Percentiles rank a stretch among this genome's conserved stretches.
Evolutionary conservation across 2,888 invertebrate genomes (phyloP).

Genomic region (Drosophila melanosoma): DNA sequence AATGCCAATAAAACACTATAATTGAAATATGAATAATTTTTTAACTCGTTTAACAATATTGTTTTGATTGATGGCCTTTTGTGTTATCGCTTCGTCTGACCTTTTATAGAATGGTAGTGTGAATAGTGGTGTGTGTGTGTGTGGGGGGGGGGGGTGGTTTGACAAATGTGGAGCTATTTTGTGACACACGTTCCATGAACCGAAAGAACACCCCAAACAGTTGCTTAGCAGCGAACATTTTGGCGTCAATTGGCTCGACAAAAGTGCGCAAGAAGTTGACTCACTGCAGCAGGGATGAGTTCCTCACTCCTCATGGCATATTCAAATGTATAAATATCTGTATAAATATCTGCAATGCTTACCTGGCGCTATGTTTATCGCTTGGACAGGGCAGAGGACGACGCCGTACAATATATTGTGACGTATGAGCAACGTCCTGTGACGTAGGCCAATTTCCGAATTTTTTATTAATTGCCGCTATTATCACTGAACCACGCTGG

Average conservation of each 20-base stretch:
- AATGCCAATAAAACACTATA: background rate
- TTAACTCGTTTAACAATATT: constrained; percentile 6
- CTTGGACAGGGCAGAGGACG: background rate
- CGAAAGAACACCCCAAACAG: background rate
- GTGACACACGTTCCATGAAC: constrained; percentile 23
- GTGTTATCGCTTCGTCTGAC: background rate
- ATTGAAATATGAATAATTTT: background rate
- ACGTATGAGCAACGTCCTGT: constrained; percentile 65
- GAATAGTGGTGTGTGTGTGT: no score
- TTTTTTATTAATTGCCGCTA: constrained; percentile 65
- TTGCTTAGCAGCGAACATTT: background rate
- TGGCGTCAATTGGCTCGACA: constrained; percentile 7
- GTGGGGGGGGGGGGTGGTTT: constrained; percentile 16
- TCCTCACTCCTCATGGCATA: constrained; percentile 25
- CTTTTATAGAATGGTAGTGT: background rate
- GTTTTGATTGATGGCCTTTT: background rate
- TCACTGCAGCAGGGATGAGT: constrained; percentile 12
- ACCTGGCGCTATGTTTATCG: constrained; percentile 47
- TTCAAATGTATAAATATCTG: constrained; percentile 29
- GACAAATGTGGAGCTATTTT: constrained; percentile 14
- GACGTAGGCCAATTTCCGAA: constrained; percentile 66
- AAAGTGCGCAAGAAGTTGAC: constrained; percentile 12
- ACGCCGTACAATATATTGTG: constrained; percentile 30
- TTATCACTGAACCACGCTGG: constrained; percentile 27
- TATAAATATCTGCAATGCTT: constrained; percentile 43